Conservation (phyloP, 2,888 invertebrate species). For the Rosalia funebris region DNA sequence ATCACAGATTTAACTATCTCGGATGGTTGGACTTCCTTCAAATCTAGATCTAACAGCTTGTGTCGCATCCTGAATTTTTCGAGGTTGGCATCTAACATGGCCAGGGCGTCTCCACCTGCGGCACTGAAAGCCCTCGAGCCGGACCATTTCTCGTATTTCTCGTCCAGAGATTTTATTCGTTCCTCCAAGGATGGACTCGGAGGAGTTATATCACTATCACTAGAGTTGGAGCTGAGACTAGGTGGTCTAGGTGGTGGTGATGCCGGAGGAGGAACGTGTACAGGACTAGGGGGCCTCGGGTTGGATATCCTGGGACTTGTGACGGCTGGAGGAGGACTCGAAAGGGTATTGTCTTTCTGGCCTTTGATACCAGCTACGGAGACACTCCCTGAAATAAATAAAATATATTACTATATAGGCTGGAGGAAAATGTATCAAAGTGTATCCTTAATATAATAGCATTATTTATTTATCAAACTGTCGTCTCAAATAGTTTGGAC, state of each 20-base stretch:
- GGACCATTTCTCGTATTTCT: constrained; percentile 92
- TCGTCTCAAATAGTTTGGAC: too few relatives aligned
- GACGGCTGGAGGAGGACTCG: constrained; percentile 64
- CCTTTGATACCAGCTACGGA: constrained; percentile 63
- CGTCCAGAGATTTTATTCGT: constrained; percentile 90
- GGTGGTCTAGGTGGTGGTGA: constrained; percentile 76
- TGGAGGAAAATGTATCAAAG: background rate
- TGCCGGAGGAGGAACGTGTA: constrained; percentile 68
- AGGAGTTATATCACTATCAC: constrained; percentile 74
- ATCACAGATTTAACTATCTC: constrained; percentile 93
- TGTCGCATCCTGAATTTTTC: constrained; percentile 71
- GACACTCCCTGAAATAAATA: constrained; percentile 50
- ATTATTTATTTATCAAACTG: too few relatives aligned
- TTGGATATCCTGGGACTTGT: constrained; percentile 64
- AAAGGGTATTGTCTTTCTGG: constrained; percentile 58
- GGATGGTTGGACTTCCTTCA: constrained; percentile 78
- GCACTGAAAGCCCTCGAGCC: constrained; percentile 73
- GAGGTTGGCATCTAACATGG: constrained; percentile 67
- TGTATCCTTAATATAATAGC: too few relatives aligned
- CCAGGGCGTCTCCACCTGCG: constrained; percentile 66
- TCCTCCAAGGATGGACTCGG: constrained; percentile 88
- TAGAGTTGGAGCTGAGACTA: constrained; percentile 79
- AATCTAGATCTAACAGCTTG: constrained; percentile 81
- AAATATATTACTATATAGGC: background rate
- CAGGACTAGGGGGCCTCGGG: constrained; percentile 58